A percentile compares a stretch with the other conserved stretches of the same genome.
These are phyloP conservation scores for Phaethornis superciliosus DNA, from an alignment of 2,113 vertebrate genomes.

Conservation along the genomic window DNA sequence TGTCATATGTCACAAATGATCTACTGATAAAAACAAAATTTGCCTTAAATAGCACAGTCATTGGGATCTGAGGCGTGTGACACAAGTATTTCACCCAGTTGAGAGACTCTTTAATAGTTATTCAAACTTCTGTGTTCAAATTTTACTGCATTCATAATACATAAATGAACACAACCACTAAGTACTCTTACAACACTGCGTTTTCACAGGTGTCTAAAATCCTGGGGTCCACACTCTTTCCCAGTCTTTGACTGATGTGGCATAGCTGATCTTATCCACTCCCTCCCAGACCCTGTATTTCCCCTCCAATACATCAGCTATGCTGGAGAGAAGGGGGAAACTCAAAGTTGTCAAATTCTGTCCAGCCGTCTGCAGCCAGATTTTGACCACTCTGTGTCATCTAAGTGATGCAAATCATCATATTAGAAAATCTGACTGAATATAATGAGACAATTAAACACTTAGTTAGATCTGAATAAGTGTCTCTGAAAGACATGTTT, in stretches of 20 bases:
- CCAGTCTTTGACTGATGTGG: background rate
- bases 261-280: background rate
- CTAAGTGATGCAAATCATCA: background rate
- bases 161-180: background rate
- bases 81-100: conserved; percentile 6
- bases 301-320: background rate
- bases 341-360: background rate
- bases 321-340: background rate
- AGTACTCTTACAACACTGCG: background rate
- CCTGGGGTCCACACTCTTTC: background rate
- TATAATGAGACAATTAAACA: conserved; percentile 20
- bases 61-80: background rate
- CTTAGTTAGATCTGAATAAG: background rate
- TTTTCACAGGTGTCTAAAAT: background rate
- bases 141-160: background rate
- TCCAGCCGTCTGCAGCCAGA: background rate
- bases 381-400: background rate
- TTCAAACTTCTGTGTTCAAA: background rate
- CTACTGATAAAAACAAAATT: conserved; percentile 41
- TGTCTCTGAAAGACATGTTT: background rate
- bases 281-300: background rate
- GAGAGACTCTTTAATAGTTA: background rate
- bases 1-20: conserved; percentile 35
- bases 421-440: background rate
- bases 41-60: conserved; percentile 42